phyloP scores from a whole-genome alignment of 2,888 invertebrate genomes.

The Tinea pellionella region DNA sequence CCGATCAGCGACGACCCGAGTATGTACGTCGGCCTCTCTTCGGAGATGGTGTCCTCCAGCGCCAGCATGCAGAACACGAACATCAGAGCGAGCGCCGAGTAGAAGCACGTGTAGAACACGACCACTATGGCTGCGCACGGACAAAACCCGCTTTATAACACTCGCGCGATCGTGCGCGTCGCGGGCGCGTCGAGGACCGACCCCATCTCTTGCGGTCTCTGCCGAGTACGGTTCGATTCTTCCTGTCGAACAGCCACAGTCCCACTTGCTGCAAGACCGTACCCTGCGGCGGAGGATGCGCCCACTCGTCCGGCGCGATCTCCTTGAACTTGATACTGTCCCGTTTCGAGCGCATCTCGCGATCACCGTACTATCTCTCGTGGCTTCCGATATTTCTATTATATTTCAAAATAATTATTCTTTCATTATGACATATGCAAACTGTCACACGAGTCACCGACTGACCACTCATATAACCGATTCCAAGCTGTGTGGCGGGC shows the following conservation, averaged over 20 bases:
- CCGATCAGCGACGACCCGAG: slow-evolving; percentile 83
- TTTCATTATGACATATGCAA: no score
- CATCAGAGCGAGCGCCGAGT: slow-evolving; percentile 82
- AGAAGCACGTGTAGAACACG: slow-evolving; percentile 90
- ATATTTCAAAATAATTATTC: no score
- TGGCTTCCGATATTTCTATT: no score
- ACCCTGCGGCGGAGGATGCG: neutral
- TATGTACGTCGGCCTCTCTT: slow-evolving; percentile 79
- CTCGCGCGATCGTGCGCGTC: neutral
- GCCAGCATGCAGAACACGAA: slow-evolving; percentile 90
- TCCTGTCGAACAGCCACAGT: neutral
- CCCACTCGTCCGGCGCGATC: neutral
- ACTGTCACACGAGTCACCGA: no score
- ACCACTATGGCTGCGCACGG: slow-evolving; percentile 77
- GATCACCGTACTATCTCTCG: no score
- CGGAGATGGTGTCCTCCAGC: slow-evolving; percentile 77
- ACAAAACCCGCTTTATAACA: neutral
- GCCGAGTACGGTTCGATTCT: neutral
- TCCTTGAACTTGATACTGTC: neutral
- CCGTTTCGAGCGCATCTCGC: neutral
- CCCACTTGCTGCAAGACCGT: neutral
- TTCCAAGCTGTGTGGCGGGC: no score
- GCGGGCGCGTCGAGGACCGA: slow-evolving; percentile 13
- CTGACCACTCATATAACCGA: no score
- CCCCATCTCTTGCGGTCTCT: slow-evolving; percentile 13